A percentile compares a stretch with the other conserved stretches of the same genome.
phyloP scores from a whole-genome alignment of 2,113 vertebrate species.

The Tetraodon nigroviridis region DNA sequence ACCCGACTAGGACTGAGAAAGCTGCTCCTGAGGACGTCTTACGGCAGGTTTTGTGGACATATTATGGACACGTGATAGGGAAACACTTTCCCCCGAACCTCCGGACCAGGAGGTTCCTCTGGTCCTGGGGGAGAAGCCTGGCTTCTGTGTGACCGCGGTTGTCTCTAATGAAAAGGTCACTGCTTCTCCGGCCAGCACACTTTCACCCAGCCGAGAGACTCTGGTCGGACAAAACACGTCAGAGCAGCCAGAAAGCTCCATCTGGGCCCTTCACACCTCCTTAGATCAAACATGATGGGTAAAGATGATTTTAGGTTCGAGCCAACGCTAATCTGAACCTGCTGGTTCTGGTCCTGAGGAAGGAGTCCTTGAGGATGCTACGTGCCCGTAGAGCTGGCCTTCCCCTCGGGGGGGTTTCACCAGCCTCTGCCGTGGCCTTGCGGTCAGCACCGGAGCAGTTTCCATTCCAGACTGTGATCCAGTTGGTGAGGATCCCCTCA shows the following conservation, averaged over 20 bases:
- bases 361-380: too few species aligned
- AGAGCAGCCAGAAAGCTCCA: conserved; percentile 7
- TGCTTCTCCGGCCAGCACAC: conserved; percentile 13
- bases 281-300: too few species aligned
- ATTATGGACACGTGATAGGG: too few species aligned
- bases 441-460: too few species aligned
- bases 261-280: conserved; percentile 16
- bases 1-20: neutral
- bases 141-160: neutral
- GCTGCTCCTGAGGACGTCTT: conserved; percentile 5
- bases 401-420: too few species aligned
- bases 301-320: too few species aligned
- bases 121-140: neutral
- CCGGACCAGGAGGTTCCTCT: neutral
- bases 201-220: conserved; percentile 19
- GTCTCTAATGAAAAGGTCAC: conserved; percentile 22
- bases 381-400: too few species aligned
- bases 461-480: too few species aligned
- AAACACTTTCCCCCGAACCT: neutral
- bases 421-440: too few species aligned
- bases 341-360: too few species aligned
- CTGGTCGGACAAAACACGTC: neutral
- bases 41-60: conserved; percentile 8
- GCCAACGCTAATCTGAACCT: too few species aligned
- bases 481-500: too few species aligned